phyloP scores from a whole-genome alignment of 1,140 invertebrate species.

The Papilio aristodemus region DNA sequence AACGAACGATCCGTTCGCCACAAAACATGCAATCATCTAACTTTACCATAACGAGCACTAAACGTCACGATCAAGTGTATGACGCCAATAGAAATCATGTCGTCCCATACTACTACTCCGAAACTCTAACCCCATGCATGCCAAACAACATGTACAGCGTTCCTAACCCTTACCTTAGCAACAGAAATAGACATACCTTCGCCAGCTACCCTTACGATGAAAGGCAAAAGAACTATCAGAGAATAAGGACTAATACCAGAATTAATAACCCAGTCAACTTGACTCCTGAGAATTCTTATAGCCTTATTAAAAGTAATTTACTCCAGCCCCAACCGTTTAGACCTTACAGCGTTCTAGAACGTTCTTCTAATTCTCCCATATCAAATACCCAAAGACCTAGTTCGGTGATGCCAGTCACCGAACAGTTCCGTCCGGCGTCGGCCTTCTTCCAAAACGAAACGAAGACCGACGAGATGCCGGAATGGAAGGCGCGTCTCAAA shows the following conservation, averaged over 20 bases:
- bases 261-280: conserved; percentile 49
- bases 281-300: conserved; percentile 55
- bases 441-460: conserved; percentile 60
- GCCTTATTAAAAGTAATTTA: conserved; percentile 51
- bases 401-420: conserved; percentile 65
- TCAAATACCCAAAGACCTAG: conserved; percentile 62
- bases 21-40: conserved; percentile 54
- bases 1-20: conserved; percentile 56
- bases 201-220: conserved; percentile 62
- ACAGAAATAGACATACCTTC: conserved; percentile 60
- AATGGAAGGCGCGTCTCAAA: conserved; percentile 64
- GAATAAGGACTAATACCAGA: conserved; percentile 50
- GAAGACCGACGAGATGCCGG: conserved; percentile 56
- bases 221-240: conserved; percentile 53
- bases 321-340: conserved; percentile 52
- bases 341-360: conserved; percentile 72
- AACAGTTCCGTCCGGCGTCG: conserved; percentile 69
- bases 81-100: conserved; percentile 76
- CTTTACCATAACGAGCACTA: conserved; percentile 54
- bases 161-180: conserved; percentile 54
- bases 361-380: conserved; percentile 55
- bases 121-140: conserved; percentile 70
- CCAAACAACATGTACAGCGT: conserved; percentile 68
- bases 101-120: conserved; percentile 75
- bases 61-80: conserved; percentile 63